A percentile compares a stretch with the other conserved stretches of the same genome.
Conservation (phyloP, 2,113 vertebrate genomes). For the Trinectes maculatus region DNA sequence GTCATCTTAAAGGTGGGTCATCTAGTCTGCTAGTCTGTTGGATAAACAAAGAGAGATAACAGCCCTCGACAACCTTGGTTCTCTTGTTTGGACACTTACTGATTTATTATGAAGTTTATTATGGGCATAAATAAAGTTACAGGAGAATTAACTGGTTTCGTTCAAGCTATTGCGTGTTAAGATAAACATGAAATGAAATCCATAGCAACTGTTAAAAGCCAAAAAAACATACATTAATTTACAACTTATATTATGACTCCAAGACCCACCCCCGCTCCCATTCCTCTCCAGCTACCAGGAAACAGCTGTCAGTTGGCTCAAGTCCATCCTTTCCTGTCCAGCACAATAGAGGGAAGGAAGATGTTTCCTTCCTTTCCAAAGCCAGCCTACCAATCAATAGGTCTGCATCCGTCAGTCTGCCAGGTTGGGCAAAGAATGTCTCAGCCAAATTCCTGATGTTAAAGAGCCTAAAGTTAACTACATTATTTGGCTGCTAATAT, state of each 20-base stretch:
- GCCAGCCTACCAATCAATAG: slow-evolving; percentile 39
- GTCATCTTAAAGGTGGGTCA: too few relatives aligned
- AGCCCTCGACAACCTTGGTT: too few relatives aligned
- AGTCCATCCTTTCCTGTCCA: slow-evolving; percentile 75
- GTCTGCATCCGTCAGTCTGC: slow-evolving; percentile 12
- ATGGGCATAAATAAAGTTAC: too few relatives aligned
- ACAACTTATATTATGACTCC: slow-evolving; percentile 22
- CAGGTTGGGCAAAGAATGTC: slow-evolving; percentile 44
- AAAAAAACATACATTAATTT: slow-evolving; percentile 13
- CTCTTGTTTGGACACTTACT: too few relatives aligned
- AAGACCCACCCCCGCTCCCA: slow-evolving; percentile 58
- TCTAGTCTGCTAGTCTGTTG: too few relatives aligned
- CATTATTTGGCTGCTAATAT: not conserved
- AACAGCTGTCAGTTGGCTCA: slow-evolving; percentile 75
- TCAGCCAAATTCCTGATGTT: slow-evolving; percentile 26
- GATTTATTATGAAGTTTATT: too few relatives aligned
- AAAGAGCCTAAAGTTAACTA: slow-evolving; percentile 7
- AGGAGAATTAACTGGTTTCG: too few relatives aligned
- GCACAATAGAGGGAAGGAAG: slow-evolving; percentile 82
- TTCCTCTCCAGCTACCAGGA: slow-evolving; percentile 72
- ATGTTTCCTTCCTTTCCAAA: slow-evolving; percentile 73
- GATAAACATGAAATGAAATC: too few relatives aligned
- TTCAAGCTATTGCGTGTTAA: too few relatives aligned
- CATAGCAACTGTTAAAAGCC: slow-evolving; percentile 10
- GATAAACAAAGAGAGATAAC: too few relatives aligned